Conservation (phyloP, 1,140 invertebrate species). For the Microplitis mediator region DNA sequence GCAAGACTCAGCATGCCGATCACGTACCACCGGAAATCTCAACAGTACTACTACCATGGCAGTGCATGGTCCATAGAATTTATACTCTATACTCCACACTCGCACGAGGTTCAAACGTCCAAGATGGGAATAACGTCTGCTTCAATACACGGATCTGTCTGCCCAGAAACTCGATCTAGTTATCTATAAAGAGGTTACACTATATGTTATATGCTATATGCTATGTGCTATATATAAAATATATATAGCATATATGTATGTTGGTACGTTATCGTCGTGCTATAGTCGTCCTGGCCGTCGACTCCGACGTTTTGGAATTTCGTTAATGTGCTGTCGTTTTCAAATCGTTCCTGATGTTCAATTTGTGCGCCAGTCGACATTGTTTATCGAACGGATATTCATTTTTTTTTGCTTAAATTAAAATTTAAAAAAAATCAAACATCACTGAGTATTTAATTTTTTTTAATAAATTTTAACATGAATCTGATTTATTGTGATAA, state of each 20-base stretch:
- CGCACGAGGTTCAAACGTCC: conserved; percentile 28
- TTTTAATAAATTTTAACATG: too few species aligned
- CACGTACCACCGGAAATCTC: conserved; percentile 45
- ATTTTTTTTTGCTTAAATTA: too few species aligned
- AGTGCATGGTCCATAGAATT: conserved; percentile 24
- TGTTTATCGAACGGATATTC: too few species aligned
- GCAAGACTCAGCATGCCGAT: conserved; percentile 33
- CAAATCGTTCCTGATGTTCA: background rate
- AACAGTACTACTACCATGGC: conserved; percentile 37
- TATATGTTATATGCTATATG: background rate
- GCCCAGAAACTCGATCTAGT: conserved; percentile 33
- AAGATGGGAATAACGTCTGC: conserved; percentile 41
- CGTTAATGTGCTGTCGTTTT: background rate
- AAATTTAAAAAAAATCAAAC: too few species aligned
- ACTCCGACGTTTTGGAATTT: conserved; percentile 1
- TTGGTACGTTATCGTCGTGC: too few species aligned
- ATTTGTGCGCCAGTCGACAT: too few species aligned
- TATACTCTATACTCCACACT: conserved; percentile 12
- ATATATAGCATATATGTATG: too few species aligned
- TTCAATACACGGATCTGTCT: conserved; percentile 31
- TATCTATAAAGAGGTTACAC: conserved; percentile 25
- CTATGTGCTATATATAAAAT: too few species aligned
- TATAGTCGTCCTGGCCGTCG: conserved; percentile 16
- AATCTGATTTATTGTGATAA: too few species aligned
- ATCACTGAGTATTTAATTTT: too few species aligned